These are phyloP conservation scores for Loriculus beryllinus DNA, from an alignment of 2,797 vertebrate species.

Conservation along the genomic window DNA sequence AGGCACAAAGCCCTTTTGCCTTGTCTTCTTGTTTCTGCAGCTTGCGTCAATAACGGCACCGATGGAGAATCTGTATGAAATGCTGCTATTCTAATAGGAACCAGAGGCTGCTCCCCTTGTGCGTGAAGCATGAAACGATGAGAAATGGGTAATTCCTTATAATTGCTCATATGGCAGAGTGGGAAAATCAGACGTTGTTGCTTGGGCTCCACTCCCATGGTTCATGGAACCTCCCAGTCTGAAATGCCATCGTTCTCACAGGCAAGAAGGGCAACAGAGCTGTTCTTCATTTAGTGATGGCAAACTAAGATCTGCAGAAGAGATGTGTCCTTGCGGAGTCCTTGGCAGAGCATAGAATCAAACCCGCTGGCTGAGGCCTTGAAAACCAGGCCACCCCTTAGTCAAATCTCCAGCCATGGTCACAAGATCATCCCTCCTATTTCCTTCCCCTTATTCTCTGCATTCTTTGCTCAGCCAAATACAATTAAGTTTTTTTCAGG, in stretches of 20 bases:
- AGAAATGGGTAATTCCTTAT: constrained; percentile 1
- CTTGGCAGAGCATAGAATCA: neutral
- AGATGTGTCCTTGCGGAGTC: neutral
- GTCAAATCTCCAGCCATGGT: neutral
- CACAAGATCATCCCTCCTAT: neutral
- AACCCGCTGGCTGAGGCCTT: neutral
- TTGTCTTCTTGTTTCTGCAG: neutral
- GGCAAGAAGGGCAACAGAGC: neutral
- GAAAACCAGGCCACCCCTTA: neutral
- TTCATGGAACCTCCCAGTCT: neutral
- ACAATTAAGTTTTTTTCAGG: neutral
- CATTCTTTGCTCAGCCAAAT: neutral
- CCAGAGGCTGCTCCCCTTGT: neutral
- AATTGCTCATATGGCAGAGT: neutral
- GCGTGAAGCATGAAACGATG: neutral
- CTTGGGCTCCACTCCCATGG: neutral
- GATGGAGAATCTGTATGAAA: neutral
- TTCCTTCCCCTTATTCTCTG: neutral
- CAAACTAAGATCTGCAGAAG: neutral
- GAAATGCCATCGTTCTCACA: neutral
- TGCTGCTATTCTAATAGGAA: neutral
- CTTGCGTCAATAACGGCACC: neutral
- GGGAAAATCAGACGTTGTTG: neutral
- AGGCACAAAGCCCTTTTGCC: neutral
- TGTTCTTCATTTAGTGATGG: neutral